These are phyloP conservation scores for Chalcis sispes DNA, from an alignment of 2,888 invertebrate genomes.

Conservation along the genomic window DNA sequence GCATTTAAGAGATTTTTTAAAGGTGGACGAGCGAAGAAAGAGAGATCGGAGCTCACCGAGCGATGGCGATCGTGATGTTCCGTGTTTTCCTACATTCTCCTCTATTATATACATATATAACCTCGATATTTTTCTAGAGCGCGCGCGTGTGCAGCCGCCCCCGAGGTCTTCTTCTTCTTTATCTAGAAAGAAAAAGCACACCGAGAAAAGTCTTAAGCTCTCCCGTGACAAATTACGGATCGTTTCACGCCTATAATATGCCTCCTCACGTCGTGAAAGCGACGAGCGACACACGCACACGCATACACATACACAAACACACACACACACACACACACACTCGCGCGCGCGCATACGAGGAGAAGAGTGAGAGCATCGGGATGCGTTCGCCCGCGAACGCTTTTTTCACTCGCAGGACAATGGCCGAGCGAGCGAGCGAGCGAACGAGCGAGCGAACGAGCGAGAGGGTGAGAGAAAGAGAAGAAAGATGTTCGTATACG, in stretches of 20 bases:
- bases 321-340: constrained; percentile 8
- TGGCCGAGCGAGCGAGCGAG: constrained; percentile 57
- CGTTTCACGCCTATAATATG: constrained; percentile 75
- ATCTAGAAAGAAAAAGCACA: background rate
- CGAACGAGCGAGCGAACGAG: background rate
- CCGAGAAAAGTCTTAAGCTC: constrained; percentile 55
- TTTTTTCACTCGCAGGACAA: constrained; percentile 66
- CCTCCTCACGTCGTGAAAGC: constrained; percentile 69
- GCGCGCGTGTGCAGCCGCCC: constrained; percentile 20
- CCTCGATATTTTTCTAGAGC: background rate
- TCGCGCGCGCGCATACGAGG: constrained; percentile 5
- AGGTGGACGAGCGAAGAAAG: background rate
- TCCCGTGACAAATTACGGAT: constrained; percentile 74
- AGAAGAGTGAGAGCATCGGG: no score
- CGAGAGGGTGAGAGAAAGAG: constrained; percentile 55
- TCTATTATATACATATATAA: background rate
- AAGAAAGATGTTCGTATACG: constrained; percentile 56
- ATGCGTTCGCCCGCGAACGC: background rate
- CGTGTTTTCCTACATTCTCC: constrained; percentile 27
- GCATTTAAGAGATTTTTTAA: background rate
- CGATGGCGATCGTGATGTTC: constrained; percentile 10
- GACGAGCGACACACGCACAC: constrained; percentile 22
- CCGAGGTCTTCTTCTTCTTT: constrained; percentile 14
- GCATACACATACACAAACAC: background rate
- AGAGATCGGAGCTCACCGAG: no score